A percentile compares a stretch with the other conserved stretches of the same genome.
These are phyloP conservation scores for Maconellicoccus hirsutus DNA, from an alignment of 1,140 invertebrate species.

Conservation along the genomic window DNA sequence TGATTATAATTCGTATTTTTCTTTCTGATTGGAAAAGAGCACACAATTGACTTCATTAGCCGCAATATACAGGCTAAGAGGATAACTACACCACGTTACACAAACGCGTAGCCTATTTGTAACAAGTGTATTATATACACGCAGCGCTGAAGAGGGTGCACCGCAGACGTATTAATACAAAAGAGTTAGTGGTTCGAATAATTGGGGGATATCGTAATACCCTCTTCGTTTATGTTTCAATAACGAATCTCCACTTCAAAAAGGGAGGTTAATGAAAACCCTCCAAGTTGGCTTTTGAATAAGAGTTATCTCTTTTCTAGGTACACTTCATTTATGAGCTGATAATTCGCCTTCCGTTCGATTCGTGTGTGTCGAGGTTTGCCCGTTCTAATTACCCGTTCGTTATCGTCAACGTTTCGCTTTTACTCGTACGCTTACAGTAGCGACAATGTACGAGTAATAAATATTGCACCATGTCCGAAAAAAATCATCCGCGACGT, in stretches of 20 bases:
- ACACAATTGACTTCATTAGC: slow-evolving; percentile 19
- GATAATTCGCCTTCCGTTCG: not conserved
- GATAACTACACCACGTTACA: not conserved
- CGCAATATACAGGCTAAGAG: not conserved
- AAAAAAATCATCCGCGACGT: too few relatives aligned
- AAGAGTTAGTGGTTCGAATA: slow-evolving; percentile 20
- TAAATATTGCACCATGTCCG: too few relatives aligned
- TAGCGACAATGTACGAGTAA: too few relatives aligned
- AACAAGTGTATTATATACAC: not conserved
- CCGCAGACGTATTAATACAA: slow-evolving; percentile 13
- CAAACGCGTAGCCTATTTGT: not conserved
- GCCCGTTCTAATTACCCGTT: too few relatives aligned
- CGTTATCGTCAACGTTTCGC: too few relatives aligned
- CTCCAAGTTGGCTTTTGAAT: slow-evolving; percentile 19
- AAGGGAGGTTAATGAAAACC: slow-evolving; percentile 18
- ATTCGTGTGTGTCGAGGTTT: too few relatives aligned
- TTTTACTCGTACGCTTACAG: too few relatives aligned
- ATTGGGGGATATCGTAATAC: slow-evolving; percentile 17
- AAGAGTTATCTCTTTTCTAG: not conserved
- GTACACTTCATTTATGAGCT: not conserved
- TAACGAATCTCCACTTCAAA: not conserved
- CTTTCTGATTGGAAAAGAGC: slow-evolving; percentile 11
- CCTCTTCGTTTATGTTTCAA: slow-evolving; percentile 15
- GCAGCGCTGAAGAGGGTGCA: not conserved
- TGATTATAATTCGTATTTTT: slow-evolving; percentile 14